Evolutionary conservation across 1,140 invertebrate species (phyloP), one percentile per base, ranked within the genome.

Genomic region (Samia ricini): DNA sequence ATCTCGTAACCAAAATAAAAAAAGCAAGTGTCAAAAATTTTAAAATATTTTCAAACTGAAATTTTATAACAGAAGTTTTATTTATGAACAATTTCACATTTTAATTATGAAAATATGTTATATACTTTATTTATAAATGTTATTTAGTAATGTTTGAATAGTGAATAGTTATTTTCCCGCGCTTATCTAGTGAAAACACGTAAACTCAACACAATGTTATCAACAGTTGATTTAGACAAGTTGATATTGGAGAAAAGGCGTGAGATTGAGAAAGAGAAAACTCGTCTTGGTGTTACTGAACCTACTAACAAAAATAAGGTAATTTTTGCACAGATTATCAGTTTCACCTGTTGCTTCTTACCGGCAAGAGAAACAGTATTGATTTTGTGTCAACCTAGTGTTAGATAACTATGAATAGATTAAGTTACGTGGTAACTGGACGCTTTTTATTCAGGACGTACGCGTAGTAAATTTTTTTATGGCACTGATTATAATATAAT

Each of bases 251-350:
- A 64, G 70, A 89, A 89, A 82, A 85, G 72, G 61, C 76, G 74
- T 77, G 80, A 87, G 76, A 85, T 89, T 76, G 73, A 87, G 65
- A 72, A 73, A 59, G 87, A 89, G 75, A 89, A 89, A 85, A 71
- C 68, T n/a, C 51, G 69, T 49, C 69, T 89, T 33, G 84, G 85
- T 19, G 61, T 89, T 23, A 59, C 70, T 29, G 56, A 63, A 24
- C 23, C 74, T 52, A 56, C 64, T 51, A 23, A 68, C 7, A 60
- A 12, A 60, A 29, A 49, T 18, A 50, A 48, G 0, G 22, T 42
- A 26, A 29, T 10, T 42, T 15, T 42, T 15, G 4, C 12, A 1
- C 3, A 42, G 33, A 42, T 12, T 15, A 4, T 1, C 33, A 42
- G 15, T 19, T 24, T 62, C 26, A 77, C 73, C 68, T 78, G 72